phyloP scores from a whole-genome alignment of 1,140 invertebrate species.

The Pseudomyrmex cubaensis region DNA sequence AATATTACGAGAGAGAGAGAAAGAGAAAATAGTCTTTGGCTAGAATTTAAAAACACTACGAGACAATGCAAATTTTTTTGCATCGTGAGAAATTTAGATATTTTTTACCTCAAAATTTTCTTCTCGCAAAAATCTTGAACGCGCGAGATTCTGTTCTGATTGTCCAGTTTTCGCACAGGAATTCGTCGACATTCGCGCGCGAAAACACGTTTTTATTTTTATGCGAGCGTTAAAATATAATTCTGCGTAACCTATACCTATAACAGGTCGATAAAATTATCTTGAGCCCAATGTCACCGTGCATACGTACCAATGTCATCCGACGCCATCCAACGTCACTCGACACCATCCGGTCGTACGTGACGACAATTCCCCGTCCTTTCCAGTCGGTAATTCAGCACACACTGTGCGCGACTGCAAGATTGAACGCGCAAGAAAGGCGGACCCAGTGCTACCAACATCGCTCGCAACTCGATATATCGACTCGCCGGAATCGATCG shows the following conservation, averaged over 20 bases:
- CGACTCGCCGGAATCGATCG: too few species aligned
- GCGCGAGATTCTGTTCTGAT: too few species aligned
- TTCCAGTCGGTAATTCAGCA: not conserved
- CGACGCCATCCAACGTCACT: not conserved
- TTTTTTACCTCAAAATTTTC: too few species aligned
- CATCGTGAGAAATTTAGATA: too few species aligned
- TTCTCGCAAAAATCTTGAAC: too few species aligned
- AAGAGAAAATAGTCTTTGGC: too few species aligned
- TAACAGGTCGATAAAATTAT: constrained; percentile 39
- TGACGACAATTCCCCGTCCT: not conserved
- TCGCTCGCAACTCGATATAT: too few species aligned
- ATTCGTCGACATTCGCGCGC: not conserved
- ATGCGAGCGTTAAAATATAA: constrained; percentile 7
- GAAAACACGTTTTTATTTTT: not conserved
- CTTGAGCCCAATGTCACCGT: not conserved
- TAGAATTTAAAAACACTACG: too few species aligned
- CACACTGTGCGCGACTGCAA: not conserved
- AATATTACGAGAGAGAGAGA: too few species aligned
- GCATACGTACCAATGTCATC: not conserved
- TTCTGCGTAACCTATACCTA: not conserved
- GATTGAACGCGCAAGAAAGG: too few species aligned
- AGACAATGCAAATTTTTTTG: too few species aligned
- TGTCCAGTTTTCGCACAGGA: not conserved
- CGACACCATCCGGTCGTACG: not conserved
- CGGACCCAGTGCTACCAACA: too few species aligned